phyloP scores from a whole-genome alignment of 2,113 vertebrate genomes.

The Perca fluviatilis region DNA sequence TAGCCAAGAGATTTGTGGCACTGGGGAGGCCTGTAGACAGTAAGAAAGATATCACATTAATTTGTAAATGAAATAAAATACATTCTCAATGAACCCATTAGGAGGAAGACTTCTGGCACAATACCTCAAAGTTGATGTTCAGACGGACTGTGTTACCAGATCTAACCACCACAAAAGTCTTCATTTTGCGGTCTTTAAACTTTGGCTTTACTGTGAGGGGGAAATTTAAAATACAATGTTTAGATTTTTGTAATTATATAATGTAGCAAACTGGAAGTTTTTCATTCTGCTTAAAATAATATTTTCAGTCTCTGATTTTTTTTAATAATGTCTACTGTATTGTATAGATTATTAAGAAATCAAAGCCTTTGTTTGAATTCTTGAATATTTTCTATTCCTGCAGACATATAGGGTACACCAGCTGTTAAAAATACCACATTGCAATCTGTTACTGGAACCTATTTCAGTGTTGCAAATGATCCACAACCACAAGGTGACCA shows the following conservation, averaged over 20 bases:
- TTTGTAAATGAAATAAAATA: neutral
- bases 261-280: neutral
- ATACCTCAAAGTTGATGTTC: constrained; percentile 89
- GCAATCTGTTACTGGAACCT: no score
- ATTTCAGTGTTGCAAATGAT: no score
- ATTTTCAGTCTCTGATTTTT: neutral
- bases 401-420: no score
- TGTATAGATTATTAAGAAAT: no score
- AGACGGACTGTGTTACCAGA: constrained; percentile 87
- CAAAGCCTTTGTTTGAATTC: no score
- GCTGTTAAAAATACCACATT: no score
- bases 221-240: constrained; percentile 3
- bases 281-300: neutral
- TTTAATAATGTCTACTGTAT: neutral
- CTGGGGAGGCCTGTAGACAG: constrained; percentile 84
- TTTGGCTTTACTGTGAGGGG: constrained; percentile 86
- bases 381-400: no score
- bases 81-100: neutral
- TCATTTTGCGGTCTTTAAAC: constrained; percentile 84
- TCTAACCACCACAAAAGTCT: constrained; percentile 83
- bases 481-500: no score
- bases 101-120: neutral
- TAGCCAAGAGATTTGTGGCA: constrained; percentile 88
- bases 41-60: neutral
- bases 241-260: neutral